Conservation (phyloP, 2,113 vertebrate genomes). For the Pollachius pollachius region DNA sequence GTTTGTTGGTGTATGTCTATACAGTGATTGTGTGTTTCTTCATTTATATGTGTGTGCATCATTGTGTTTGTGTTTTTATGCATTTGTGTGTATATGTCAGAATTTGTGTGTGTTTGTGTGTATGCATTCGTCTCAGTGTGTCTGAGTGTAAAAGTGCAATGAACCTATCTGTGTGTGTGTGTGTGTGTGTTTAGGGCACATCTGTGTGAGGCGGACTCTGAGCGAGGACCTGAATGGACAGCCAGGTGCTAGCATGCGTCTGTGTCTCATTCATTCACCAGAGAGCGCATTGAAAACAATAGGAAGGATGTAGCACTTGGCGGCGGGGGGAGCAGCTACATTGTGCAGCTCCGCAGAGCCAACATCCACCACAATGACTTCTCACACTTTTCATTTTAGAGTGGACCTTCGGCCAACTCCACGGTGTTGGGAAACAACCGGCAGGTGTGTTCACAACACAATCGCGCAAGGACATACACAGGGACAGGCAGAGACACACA, state of each 20-base stretch:
- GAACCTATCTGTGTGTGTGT: not conserved
- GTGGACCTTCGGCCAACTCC: conserved; percentile 21
- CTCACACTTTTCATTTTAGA: conserved; percentile 64
- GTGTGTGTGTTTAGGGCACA: too few relatives aligned
- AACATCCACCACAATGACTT: conserved; percentile 47
- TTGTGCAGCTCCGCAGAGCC: conserved; percentile 47
- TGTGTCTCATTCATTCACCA: conserved; percentile 35
- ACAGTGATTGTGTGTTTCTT: too few relatives aligned
- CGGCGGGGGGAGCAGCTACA: conserved; percentile 61
- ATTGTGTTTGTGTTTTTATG: not conserved
- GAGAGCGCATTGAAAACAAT: conserved; percentile 43
- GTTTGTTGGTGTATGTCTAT: too few relatives aligned
- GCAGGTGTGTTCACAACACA: conserved; percentile 34
- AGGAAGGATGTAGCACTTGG: conserved; percentile 74
- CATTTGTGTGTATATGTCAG: not conserved
- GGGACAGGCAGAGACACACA: not conserved
- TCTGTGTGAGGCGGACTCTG: not conserved
- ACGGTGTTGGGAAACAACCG: conserved; percentile 63
- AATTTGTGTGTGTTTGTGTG: not conserved
- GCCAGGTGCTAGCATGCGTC: conserved; percentile 49
- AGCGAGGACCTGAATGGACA: not conserved
- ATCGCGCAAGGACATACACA: not conserved
- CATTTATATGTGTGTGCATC: not conserved
- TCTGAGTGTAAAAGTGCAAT: not conserved
- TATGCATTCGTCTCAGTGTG: not conserved